Evolutionary conservation across 2,888 invertebrate species (phyloP).

Genomic region (Bombyx huttoni): DNA sequence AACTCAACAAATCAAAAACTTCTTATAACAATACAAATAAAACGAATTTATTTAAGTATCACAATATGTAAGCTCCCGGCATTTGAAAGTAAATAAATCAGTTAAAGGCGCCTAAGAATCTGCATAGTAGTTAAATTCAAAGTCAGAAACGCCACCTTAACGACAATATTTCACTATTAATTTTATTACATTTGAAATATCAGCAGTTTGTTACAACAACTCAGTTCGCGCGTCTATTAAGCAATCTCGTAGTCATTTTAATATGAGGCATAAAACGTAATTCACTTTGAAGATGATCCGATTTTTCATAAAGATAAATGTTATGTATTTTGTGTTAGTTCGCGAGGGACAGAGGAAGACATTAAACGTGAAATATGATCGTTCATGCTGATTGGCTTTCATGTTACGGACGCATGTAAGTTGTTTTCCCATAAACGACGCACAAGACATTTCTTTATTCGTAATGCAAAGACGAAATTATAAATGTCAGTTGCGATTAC

Average conservation of each 20-base stretch:
- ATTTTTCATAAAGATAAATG: not conserved
- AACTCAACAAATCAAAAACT: too few species aligned
- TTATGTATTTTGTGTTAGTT: not conserved
- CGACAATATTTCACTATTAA: not conserved
- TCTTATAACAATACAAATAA: too few species aligned
- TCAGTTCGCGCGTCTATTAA: not conserved
- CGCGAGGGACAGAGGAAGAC: not conserved
- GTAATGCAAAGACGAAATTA: not conserved
- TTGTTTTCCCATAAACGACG: not conserved
- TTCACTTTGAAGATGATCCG: conserved; percentile 1
- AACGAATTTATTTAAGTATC: not conserved
- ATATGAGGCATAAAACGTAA: not conserved
- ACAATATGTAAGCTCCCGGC: not conserved
- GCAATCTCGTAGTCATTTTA: not conserved
- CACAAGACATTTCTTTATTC: not conserved
- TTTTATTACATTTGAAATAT: not conserved
- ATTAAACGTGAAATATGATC: conserved; percentile 2
- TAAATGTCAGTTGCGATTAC: not conserved
- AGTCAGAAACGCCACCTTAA: not conserved
- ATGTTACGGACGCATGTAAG: not conserved
- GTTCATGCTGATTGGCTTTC: conserved; percentile 1
- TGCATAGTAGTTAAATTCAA: not conserved
- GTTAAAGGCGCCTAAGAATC: not conserved
- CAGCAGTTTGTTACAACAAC: not conserved
- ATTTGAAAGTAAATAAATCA: not conserved